phyloP scores from a whole-genome alignment of 2,113 vertebrate species.

The Datnioides undecimradiatus region DNA sequence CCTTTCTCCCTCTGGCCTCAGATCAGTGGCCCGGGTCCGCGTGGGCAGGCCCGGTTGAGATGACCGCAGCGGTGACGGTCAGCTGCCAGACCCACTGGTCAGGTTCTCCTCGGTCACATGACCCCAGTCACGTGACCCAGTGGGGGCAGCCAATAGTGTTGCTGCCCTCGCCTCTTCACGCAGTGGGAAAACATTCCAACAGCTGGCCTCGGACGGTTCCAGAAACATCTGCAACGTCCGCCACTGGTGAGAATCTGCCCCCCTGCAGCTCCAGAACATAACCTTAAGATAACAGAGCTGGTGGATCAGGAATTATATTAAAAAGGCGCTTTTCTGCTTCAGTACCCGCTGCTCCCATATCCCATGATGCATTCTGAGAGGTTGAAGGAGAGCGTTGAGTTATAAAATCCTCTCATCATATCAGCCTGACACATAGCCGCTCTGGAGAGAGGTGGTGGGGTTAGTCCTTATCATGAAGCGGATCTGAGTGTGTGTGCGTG shows the following conservation, averaged over 20 bases:
- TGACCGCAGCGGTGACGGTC: slow-evolving; percentile 61
- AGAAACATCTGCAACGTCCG: slow-evolving; percentile 81
- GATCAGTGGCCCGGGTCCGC: slow-evolving; percentile 60
- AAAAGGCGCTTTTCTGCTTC: slow-evolving; percentile 16
- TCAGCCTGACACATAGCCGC: slow-evolving; percentile 31
- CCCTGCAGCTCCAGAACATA: slow-evolving; percentile 64
- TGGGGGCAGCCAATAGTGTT: slow-evolving; percentile 68
- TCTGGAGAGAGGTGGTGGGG: slow-evolving; percentile 38
- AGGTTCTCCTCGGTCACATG: slow-evolving; percentile 70
- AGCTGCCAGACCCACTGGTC: slow-evolving; percentile 54
- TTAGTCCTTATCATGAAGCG: slow-evolving; percentile 60
- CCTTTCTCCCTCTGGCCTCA: slow-evolving; percentile 53
- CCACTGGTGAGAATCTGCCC: slow-evolving; percentile 72
- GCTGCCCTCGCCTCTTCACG: slow-evolving; percentile 71
- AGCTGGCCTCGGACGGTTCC: slow-evolving; percentile 76
- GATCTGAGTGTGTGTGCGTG: slow-evolving; percentile 40
- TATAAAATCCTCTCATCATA: slow-evolving; percentile 24
- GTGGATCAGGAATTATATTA: slow-evolving; percentile 43
- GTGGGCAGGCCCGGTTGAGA: slow-evolving; percentile 61
- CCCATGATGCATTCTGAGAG: slow-evolving; percentile 36
- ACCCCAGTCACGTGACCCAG: slow-evolving; percentile 70
- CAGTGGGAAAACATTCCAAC: slow-evolving; percentile 84
- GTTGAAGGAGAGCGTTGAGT: slow-evolving; percentile 17
- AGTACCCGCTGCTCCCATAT: slow-evolving; percentile 17
- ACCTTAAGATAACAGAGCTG: slow-evolving; percentile 70